Base-by-base conservation (phyloP, 2,797 vertebrate genomes). In the Gila robusta region DNA sequence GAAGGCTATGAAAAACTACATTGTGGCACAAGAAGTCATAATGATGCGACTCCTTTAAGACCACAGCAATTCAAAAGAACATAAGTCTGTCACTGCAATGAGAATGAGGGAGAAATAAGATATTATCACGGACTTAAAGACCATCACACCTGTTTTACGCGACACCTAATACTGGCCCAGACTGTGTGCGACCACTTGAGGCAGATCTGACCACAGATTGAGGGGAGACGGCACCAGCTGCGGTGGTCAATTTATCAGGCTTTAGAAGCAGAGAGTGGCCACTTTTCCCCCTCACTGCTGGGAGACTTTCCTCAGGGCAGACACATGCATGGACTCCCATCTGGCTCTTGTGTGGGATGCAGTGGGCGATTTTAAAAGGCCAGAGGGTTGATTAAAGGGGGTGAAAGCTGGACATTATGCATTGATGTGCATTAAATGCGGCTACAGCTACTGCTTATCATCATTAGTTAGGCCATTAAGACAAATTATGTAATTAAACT, bases 71-170 rank as follows among this genome's bases (percentile, higher is more conserved):
- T 70, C 19, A 70, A 19, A 28, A 16, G 10, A 21, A 32, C 64
- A 56, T 56, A 64, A 35, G 35, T 56, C 64, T 26, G 32, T 23
- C 49, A 44, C 21, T 28, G 11, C 12, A 23, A 7, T 69, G 66
- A 74, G 56, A 56, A 52, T 54, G 21, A 64, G 71, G 28, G 86
- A 89, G 89, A 62, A 76, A 82, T 56, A 82, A 90, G 89, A 94
- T 86, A 90, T 90, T 91, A 91, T 93, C 89, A 86, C 84, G 89
- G 90, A 93, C 93, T 91, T 91, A 89, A 89, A 92, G 90, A 89
- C 91, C 87, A 85, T 88, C 89, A 91, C 95, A 95, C 94, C 95
- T 96, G 95, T 94, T 91, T 87, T 32, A 47, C 79, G 44, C 23
- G 94, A 94, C 93, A 96, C 89, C 82, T 89, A 89, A 95, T 94